These are phyloP conservation scores for Panagrolaimus sp. DNA, from an alignment of 1,140 invertebrate genomes.

Conservation along the genomic window DNA sequence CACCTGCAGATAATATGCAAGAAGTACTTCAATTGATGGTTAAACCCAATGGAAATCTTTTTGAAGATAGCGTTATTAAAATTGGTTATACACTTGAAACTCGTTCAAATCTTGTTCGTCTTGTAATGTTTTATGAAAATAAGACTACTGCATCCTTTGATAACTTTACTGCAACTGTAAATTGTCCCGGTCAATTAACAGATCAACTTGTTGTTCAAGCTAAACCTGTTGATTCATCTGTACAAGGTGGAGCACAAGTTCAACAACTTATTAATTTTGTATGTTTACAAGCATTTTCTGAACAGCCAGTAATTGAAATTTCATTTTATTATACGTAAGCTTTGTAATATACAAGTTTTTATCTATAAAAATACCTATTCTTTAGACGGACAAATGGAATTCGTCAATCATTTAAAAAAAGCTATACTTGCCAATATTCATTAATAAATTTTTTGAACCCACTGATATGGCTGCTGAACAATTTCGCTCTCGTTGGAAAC, in stretches of 20 bases:
- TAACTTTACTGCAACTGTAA: constrained; percentile 68
- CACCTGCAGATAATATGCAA: constrained; percentile 23
- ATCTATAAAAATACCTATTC: constrained; percentile 8
- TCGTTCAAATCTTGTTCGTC: constrained; percentile 83
- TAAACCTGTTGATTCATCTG: constrained; percentile 81
- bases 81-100: constrained; percentile 93
- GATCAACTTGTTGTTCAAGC: constrained; percentile 69
- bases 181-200: constrained; percentile 70
- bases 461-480: constrained; percentile 97
- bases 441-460: constrained; percentile 98
- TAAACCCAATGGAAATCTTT: constrained; percentile 94
- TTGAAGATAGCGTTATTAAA: constrained; percentile 95
- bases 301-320: constrained; percentile 63
- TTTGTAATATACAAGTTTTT: constrained; percentile 13
- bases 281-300: constrained; percentile 85
- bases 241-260: constrained; percentile 94
- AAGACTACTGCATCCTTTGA: constrained; percentile 79
- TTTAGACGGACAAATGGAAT: constrained; percentile 64
- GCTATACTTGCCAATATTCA: constrained; percentile 85
- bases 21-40: constrained; percentile 73
- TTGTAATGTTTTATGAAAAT: constrained; percentile 95
- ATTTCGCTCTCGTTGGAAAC: constrained; percentile 97
- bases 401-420: constrained; percentile 70
- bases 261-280: constrained; percentile 95
- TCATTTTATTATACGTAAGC: constrained; percentile 60